phyloP scores from a whole-genome alignment of 2,888 invertebrate genomes.

The Morpho helenor region DNA sequence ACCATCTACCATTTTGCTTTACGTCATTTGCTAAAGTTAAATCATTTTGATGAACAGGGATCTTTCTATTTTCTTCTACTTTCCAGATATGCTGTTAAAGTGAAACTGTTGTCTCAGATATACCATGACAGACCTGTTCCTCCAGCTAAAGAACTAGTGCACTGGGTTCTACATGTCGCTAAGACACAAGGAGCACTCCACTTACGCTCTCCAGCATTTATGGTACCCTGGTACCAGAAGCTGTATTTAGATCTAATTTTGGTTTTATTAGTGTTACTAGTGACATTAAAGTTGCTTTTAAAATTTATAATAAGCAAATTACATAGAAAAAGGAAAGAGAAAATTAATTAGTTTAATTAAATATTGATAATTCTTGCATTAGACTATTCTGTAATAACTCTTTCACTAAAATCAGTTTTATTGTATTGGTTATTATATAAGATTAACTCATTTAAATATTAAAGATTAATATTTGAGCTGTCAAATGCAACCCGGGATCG shows the following conservation, averaged over 20 bases:
- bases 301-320: neutral
- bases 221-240: slow-evolving; percentile 47
- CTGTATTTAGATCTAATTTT: slow-evolving; percentile 42
- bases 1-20: too few relatives aligned
- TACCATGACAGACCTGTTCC: slow-evolving; percentile 43
- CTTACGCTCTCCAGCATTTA: slow-evolving; percentile 43
- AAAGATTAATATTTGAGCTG: too few relatives aligned
- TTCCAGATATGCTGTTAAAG: slow-evolving; percentile 28
- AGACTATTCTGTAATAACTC: too few relatives aligned
- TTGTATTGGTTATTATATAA: too few relatives aligned
- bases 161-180: slow-evolving; percentile 51
- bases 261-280: slow-evolving; percentile 2
- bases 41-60: too few relatives aligned
- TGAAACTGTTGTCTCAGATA: slow-evolving; percentile 41
- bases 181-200: slow-evolving; percentile 45
- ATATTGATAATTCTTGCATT: too few relatives aligned
- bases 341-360: too few relatives aligned
- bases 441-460: too few relatives aligned
- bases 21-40: too few relatives aligned
- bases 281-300: neutral
- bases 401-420: too few relatives aligned
- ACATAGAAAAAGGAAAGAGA: neutral
- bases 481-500: too few relatives aligned
- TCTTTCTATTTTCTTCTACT: neutral
- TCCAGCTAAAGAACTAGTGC: slow-evolving; percentile 40